phyloP scores from a whole-genome alignment of 1,140 invertebrate species.

The Aphaenogaster rudis region DNA sequence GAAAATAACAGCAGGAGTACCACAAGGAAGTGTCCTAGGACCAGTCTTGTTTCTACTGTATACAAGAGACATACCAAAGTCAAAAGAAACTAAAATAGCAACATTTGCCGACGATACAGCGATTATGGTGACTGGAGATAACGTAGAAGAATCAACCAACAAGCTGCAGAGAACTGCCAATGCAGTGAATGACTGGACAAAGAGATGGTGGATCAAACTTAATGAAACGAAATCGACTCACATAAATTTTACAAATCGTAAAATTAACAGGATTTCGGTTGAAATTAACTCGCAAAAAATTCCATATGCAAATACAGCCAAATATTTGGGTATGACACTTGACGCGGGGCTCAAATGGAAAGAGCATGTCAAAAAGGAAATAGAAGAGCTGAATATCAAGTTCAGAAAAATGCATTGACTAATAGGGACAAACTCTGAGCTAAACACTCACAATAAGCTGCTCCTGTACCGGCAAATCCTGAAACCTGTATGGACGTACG shows the following conservation, averaged over 20 bases:
- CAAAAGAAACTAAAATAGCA: no score
- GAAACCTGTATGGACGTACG: no score
- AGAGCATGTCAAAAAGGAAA: background rate
- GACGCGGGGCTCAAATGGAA: conserved; percentile 9
- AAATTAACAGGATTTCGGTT: conserved; percentile 10
- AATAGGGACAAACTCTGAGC: no score
- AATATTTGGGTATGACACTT: conserved; percentile 64
- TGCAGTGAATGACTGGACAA: conserved; percentile 69
- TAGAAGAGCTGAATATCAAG: no score
- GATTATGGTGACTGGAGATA: no score
- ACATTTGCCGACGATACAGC: no score
- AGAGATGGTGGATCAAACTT: conserved; percentile 76
- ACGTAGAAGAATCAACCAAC: conserved; percentile 31
- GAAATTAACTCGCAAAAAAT: conserved; percentile 29
- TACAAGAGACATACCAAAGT: no score
- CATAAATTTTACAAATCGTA: conserved; percentile 72
- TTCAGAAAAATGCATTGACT: no score
- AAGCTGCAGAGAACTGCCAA: background rate
- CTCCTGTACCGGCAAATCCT: no score
- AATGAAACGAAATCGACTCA: conserved; percentile 66
- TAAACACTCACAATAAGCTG: no score
- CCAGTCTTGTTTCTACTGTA: conserved; percentile 63
- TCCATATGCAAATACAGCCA: conserved; percentile 41
- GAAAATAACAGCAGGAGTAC: conserved; percentile 40
- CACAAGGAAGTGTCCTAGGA: conserved; percentile 70